Evolutionary conservation across 2,113 vertebrate genomes (phyloP).

Genomic region (Mohoua ochrocephala): DNA sequence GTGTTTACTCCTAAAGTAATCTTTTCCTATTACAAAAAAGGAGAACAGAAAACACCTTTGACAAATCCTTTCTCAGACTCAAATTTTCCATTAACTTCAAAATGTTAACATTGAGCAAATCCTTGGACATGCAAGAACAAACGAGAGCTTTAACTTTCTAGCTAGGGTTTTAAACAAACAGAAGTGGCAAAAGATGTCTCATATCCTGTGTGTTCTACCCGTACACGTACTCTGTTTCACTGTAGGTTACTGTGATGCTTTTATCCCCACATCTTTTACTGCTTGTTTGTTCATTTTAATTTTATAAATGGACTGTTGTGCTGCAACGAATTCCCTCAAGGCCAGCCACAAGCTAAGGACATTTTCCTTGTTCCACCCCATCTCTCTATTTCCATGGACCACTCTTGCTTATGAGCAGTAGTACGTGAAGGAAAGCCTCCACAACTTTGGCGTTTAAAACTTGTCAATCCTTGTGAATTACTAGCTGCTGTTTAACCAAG

Average conservation of each 20-base stretch:
- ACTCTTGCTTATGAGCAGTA: neutral
- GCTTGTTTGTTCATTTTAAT: neutral
- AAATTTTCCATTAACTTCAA: constrained; percentile 4
- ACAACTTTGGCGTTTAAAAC: neutral
- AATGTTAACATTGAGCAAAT: neutral
- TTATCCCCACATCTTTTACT: neutral
- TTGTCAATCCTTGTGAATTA: neutral
- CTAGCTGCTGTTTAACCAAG: neutral
- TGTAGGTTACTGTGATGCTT: constrained; percentile 3
- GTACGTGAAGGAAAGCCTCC: neutral
- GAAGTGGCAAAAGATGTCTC: constrained; percentile 16
- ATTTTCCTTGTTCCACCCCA: neutral
- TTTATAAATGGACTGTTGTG: constrained; percentile 22
- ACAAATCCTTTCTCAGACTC: neutral
- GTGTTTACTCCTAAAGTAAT: neutral
- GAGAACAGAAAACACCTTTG: neutral
- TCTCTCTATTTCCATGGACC: neutral
- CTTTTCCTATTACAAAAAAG: neutral
- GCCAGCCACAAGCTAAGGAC: neutral
- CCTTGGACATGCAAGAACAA: neutral
- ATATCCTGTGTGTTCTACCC: neutral
- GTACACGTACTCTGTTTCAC: neutral
- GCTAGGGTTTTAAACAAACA: constrained; percentile 29
- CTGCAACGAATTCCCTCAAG: neutral
- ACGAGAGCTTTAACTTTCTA: neutral